Percentiles rank a stretch among this genome's conserved stretches.
Evolutionary conservation across 2,113 vertebrate species (phyloP).

Genomic region (Tetraodon nigroviridis): DNA sequence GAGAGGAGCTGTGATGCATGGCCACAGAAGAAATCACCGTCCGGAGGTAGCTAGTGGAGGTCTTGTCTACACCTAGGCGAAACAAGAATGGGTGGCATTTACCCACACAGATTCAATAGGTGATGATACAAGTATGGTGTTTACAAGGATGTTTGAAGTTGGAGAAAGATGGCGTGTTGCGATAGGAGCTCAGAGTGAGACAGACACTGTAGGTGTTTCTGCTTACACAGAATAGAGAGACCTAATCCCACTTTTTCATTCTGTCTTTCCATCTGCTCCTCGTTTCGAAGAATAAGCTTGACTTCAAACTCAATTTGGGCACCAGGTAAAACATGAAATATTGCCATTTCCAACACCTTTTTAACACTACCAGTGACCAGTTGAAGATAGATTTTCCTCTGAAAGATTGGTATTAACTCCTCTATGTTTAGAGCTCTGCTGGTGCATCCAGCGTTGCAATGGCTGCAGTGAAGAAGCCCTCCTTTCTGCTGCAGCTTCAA

Average conservation of each 20-base stretch:
- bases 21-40: slow-evolving; percentile 61
- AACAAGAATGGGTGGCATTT: slow-evolving; percentile 69
- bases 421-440: slow-evolving; percentile 23
- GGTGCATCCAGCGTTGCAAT: slow-evolving; percentile 8
- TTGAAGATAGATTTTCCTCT: slow-evolving; percentile 10
- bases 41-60: slow-evolving; percentile 45
- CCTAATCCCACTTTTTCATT: slow-evolving; percentile 63
- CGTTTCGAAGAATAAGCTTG: slow-evolving; percentile 48
- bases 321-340: slow-evolving; percentile 42
- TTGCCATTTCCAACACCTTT: slow-evolving; percentile 48
- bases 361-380: slow-evolving; percentile 25
- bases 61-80: slow-evolving; percentile 54
- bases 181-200: slow-evolving; percentile 52
- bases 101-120: slow-evolving; percentile 60
- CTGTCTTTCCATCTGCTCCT: slow-evolving; percentile 46
- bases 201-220: slow-evolving; percentile 55
- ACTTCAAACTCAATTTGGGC: slow-evolving; percentile 60
- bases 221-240: slow-evolving; percentile 49
- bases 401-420: slow-evolving; percentile 12
- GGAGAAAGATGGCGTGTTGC: slow-evolving; percentile 62
- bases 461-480: slow-evolving; percentile 45
- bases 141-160: slow-evolving; percentile 70
- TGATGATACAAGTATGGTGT: slow-evolving; percentile 76
- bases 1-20: slow-evolving; percentile 55
- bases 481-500: slow-evolving; percentile 64